Base-by-base conservation (phyloP, 2,888 invertebrate species). In the Volucella inanis region DNA sequence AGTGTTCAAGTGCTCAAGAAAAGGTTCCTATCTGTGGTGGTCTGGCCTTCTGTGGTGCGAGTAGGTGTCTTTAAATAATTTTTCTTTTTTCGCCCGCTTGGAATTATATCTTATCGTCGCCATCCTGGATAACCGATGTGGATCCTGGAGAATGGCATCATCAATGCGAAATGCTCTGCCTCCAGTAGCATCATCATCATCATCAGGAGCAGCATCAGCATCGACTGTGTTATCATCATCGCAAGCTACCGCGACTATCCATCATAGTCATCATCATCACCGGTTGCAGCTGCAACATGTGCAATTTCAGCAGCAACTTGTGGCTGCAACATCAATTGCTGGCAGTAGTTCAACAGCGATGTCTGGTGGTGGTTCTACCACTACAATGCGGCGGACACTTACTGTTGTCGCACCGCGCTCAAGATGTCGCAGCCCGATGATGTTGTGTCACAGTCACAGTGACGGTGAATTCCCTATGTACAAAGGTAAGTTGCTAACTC, bases 391-490 rank as follows among this genome's bases (percentile, higher is more conserved):
- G 65, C 65, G 80, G 65, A 79, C 80, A 54, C 64, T 81, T 15
- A 85, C 81, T 22, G 71, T 81, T 3, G 72, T 83, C 3, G 87
- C 87, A 22, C 89, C 89, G 89, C 92, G 94, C 90, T 94, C 94
- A 90, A 94, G 94, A 92, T 94, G 94, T 91, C 94, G 94, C 92
- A 94, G 94, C 92, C 94, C 95, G 91, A 96, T 96, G 95, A 96
- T 96, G 96, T 94, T 96, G 91, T 96, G 96, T 88, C 96, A 96
- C 93, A 96, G 96, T 92, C 95, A 96, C 93, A 96, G 96, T 92
- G 96, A 96, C 91, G 96, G 96, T 90, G 96, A 96, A 93, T 96
- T 96, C 93, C 96, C 96, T 90, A 94, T 96, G 92, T 96, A 96
- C 92, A 93, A 94, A 95, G 96, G 96, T 96, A 94, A 89, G 90